Evolutionary conservation across 2,113 vertebrate species (phyloP).

Genomic region (Pterocles gutturalis): DNA sequence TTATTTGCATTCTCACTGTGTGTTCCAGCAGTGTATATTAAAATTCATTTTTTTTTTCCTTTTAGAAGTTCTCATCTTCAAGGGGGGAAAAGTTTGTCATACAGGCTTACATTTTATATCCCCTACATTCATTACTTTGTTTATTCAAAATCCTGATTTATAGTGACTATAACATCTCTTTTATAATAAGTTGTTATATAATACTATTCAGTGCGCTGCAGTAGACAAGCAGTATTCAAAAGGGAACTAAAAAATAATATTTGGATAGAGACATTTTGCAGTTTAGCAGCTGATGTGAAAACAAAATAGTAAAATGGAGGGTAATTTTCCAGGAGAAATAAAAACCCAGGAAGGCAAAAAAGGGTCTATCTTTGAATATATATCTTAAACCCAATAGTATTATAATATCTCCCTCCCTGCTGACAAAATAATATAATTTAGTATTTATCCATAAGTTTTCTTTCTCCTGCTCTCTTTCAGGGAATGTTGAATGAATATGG

Average conservation of each 20-base stretch:
- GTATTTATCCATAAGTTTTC: background rate
- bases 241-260: background rate
- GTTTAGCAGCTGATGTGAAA: conserved; percentile 33
- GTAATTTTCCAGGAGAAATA: conserved; percentile 16
- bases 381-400: background rate
- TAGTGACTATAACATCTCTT: conserved; percentile 8
- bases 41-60: background rate
- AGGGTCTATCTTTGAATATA: background rate
- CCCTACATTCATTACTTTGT: background rate
- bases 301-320: conserved; percentile 42
- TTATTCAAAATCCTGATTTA: conserved; percentile 53
- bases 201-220: conserved; percentile 23
- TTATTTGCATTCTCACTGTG: background rate
- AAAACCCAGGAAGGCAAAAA: background rate
- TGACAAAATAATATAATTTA: background rate
- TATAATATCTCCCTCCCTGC: background rate
- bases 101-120: background rate
- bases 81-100: background rate
- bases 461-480: background rate
- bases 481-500: background rate
- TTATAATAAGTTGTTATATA: conserved; percentile 46
- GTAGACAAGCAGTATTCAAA: conserved; percentile 37
- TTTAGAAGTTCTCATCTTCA: background rate
- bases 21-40: background rate
- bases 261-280: conserved; percentile 36